phyloP scores from a whole-genome alignment of 2,888 invertebrate species.

The Eupeodes latifasciatus region DNA sequence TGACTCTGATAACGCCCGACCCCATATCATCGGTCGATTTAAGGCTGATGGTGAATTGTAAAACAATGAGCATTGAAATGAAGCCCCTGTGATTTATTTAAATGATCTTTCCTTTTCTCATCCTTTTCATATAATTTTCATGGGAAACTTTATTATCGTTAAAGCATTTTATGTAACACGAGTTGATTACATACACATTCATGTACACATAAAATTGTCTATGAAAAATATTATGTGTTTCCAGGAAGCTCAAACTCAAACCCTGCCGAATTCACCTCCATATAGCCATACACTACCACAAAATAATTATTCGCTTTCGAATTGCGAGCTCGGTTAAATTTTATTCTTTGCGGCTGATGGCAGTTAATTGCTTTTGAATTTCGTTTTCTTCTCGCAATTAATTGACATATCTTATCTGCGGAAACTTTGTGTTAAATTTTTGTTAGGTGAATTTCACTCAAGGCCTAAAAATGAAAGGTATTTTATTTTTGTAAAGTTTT shows the following conservation, averaged over 20 bases:
- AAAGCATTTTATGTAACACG: background rate
- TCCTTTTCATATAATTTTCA: background rate
- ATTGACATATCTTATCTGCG: slow-evolving; percentile 59
- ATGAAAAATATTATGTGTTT: slow-evolving; percentile 34
- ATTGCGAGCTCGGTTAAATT: slow-evolving; percentile 42
- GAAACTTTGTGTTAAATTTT: slow-evolving; percentile 36
- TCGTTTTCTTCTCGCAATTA: slow-evolving; percentile 64
- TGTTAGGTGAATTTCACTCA: slow-evolving; percentile 17
- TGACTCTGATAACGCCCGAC: background rate
- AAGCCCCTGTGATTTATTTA: slow-evolving; percentile 55
- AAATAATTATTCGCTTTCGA: slow-evolving; percentile 63
- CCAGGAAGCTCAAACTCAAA: background rate
- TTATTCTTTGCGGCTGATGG: slow-evolving; percentile 44
- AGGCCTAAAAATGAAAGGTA: no score
- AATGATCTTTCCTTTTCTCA: background rate
- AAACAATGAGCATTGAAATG: slow-evolving; percentile 49
- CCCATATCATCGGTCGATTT: slow-evolving; percentile 37
- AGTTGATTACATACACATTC: background rate
- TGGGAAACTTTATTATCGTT: slow-evolving; percentile 8
- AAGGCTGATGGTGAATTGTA: slow-evolving; percentile 29
- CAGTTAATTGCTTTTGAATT: slow-evolving; percentile 72
- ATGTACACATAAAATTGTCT: background rate
- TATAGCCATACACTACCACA: slow-evolving; percentile 12
- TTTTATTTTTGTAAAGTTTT: no score
- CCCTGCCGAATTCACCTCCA: no score